These are phyloP conservation scores for Anguilla obscura DNA, from an alignment of 2,797 vertebrate genomes.

Conservation along the genomic window DNA sequence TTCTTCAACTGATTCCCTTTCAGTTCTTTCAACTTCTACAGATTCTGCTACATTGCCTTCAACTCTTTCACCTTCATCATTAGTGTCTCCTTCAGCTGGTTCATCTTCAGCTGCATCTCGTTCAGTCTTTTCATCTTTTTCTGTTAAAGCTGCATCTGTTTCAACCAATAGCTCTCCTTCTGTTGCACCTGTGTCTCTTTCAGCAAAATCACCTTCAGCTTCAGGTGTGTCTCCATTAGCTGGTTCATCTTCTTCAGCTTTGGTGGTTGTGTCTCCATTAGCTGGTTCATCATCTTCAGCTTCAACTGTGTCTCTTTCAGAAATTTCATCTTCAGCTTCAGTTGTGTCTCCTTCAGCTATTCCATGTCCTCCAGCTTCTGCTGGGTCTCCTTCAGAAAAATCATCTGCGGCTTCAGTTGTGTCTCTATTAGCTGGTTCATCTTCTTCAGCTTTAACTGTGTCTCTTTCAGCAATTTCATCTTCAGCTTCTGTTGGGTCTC, in stretches of 20 bases:
- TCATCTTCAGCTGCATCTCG: background rate
- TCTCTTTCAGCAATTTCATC: background rate
- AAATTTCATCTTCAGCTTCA: background rate
- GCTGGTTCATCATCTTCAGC: background rate
- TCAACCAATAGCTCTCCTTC: background rate
- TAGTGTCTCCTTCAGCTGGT: background rate
- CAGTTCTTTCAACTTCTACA: background rate
- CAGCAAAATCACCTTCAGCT: rapidly evolving
- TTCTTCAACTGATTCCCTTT: background rate
- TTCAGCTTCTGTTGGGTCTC: background rate
- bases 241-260: background rate
- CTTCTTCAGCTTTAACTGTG: background rate
- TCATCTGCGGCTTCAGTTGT: background rate
- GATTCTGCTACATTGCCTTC: background rate
- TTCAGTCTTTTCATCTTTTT: rapidly evolving
- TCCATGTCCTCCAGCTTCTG: slow-evolving; percentile 5
- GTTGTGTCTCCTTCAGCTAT: background rate
- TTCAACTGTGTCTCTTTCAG: background rate
- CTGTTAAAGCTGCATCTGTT: background rate
- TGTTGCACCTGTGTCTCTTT: background rate
- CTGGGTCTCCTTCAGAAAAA: background rate
- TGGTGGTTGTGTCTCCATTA: background rate
- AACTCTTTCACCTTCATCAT: background rate
- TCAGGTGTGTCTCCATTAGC: rapidly evolving
- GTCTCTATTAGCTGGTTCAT: background rate